Percentiles rank a stretch among this genome's conserved stretches.
Evolutionary conservation across 2,113 vertebrate species (phyloP).

Genomic region (Hyperopisus bebe): DNA sequence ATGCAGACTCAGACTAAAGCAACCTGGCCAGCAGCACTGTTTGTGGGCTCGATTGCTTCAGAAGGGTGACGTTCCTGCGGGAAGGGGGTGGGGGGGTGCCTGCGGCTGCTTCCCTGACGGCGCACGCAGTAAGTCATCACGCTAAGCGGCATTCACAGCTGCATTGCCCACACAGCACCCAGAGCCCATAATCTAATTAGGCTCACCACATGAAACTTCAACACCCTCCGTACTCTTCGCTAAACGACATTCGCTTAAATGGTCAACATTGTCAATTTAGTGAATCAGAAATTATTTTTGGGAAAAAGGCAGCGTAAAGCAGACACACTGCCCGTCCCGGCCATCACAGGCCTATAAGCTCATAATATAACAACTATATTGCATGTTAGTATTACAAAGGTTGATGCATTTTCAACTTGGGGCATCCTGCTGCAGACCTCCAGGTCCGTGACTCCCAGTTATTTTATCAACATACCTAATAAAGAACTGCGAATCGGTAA

Average conservation of each 20-base stretch:
- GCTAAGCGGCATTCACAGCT: neutral
- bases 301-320: neutral
- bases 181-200: neutral
- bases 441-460: neutral
- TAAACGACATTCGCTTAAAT: neutral
- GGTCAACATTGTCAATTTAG: neutral
- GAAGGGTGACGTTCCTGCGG: neutral
- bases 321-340: neutral
- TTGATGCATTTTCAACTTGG: neutral
- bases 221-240: neutral
- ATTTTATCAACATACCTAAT: neutral
- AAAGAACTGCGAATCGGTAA: neutral
- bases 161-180: neutral
- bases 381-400: neutral
- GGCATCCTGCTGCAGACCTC: neutral
- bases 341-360: neutral
- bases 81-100: neutral
- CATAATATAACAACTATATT: neutral
- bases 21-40: neutral
- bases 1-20: neutral
- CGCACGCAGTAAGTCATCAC: neutral
- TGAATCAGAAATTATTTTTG: constrained; percentile 6
- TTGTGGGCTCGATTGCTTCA: neutral
- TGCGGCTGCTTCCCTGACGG: neutral
- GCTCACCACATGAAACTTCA: neutral